Percentiles rank a stretch among this genome's conserved stretches.
These are phyloP conservation scores for Hydrotaea diabolus DNA, from an alignment of 2,888 invertebrate genomes.

Conservation along the genomic window DNA sequence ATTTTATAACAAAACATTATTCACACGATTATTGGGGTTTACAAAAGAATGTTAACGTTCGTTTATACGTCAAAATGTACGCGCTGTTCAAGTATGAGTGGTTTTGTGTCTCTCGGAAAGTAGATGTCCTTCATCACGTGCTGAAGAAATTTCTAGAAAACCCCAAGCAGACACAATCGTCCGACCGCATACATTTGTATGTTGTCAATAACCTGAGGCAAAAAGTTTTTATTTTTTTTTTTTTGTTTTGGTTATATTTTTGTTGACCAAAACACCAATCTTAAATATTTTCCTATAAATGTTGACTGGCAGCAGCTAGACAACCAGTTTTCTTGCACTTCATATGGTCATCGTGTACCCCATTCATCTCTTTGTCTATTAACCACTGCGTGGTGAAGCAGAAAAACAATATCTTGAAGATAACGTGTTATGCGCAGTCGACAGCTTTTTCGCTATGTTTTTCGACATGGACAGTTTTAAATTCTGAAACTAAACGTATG, in stretches of 20 bases:
- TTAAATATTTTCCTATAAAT: neutral
- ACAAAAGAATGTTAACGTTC: neutral
- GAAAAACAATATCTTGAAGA: neutral
- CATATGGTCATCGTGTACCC: slow-evolving; percentile 39
- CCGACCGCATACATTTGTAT: neutral
- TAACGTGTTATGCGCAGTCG: neutral
- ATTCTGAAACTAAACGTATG: neutral
- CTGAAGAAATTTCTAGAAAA: slow-evolving; percentile 50
- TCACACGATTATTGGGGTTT: neutral
- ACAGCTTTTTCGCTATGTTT: neutral
- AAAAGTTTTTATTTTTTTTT: neutral
- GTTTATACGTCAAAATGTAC: neutral
- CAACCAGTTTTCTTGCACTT: slow-evolving; percentile 61
- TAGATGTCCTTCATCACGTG: slow-evolving; percentile 27
- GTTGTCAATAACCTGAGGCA: neutral
- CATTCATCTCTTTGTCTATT: slow-evolving; percentile 34
- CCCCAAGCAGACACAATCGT: neutral
- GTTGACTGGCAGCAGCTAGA: neutral
- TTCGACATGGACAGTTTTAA: slow-evolving; percentile 7
- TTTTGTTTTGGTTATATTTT: neutral
- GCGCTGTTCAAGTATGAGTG: neutral
- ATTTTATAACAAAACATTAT: neutral
- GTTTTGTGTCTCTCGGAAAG: neutral
- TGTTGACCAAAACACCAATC: neutral
- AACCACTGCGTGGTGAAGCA: neutral